Conservation (phyloP, 2,888 invertebrate genomes). For the Scaptomyza parva region DNA sequence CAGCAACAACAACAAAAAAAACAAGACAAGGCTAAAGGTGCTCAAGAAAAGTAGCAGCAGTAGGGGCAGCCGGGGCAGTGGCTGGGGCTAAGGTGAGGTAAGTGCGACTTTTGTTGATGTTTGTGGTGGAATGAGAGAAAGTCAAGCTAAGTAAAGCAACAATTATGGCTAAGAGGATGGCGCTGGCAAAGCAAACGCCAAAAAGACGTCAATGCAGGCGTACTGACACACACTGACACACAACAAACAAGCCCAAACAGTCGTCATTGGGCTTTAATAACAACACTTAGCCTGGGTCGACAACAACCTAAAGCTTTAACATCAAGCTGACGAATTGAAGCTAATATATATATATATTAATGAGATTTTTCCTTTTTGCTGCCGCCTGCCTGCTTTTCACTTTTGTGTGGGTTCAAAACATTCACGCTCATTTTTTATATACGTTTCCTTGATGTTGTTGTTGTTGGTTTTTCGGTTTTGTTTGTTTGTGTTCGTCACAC, state of each 20-base stretch:
- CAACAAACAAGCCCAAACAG: too few species aligned
- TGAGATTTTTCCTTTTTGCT: conserved; percentile 33
- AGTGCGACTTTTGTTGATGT: neutral
- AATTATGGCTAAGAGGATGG: conserved; percentile 72
- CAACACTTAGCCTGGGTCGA: conserved; percentile 58
- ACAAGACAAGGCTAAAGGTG: conserved; percentile 65
- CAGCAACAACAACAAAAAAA: conserved; percentile 7
- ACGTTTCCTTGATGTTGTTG: conserved; percentile 31
- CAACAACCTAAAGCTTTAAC: conserved; percentile 48
- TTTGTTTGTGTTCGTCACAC: conserved; percentile 35
- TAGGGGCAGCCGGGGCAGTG: neutral
- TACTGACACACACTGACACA: too few species aligned
- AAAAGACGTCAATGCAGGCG: conserved; percentile 47
- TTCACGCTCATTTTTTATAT: conserved; percentile 43
- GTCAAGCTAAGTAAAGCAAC: conserved; percentile 76
- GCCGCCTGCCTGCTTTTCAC: conserved; percentile 5
- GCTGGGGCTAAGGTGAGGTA: neutral
- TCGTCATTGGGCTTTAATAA: conserved; percentile 64
- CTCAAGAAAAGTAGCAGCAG: conserved; percentile 32
- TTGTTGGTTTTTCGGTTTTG: conserved; percentile 43
- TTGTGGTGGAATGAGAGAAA: conserved; percentile 37
- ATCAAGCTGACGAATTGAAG: conserved; percentile 69
- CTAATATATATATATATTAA: conserved; percentile 63
- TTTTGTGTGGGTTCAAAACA: conserved; percentile 17
- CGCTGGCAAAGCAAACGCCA: conserved; percentile 30